Evolutionary conservation across 2,797 vertebrate genomes (phyloP).

Genomic region (Hydrophis major): DNA sequence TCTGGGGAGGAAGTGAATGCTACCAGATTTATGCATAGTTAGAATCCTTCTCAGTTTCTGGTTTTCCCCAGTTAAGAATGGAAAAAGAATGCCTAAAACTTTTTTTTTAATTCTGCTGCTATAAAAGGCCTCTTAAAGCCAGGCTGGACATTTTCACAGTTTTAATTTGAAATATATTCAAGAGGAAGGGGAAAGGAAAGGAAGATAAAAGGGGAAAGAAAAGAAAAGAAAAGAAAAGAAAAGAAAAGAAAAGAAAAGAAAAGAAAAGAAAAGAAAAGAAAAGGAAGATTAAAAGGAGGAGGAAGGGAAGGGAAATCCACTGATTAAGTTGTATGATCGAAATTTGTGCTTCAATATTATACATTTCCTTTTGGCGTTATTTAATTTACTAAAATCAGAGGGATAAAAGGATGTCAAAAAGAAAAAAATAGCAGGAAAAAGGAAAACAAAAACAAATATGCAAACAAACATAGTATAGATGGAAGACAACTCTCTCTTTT

Average conservation of each 20-base stretch:
- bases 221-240: neutral
- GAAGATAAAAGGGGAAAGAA: neutral
- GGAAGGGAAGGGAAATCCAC: neutral
- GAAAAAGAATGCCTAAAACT: neutral
- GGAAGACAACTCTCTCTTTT: neutral
- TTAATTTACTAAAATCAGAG: neutral
- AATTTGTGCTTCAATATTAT: neutral
- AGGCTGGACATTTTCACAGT: neutral
- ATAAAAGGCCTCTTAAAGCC: neutral
- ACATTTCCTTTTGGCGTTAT: neutral
- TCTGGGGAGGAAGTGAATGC: neutral
- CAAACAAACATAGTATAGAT: neutral
- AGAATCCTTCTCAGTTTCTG: neutral
- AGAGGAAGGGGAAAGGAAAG: neutral
- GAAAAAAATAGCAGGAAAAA: neutral
- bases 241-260: neutral
- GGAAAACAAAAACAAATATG: neutral
- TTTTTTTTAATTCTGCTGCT: neutral
- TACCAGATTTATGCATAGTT: neutral
- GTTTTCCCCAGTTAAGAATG: neutral
- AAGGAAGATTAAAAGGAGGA: too few relatives aligned
- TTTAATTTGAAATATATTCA: neutral
- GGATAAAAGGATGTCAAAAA: neutral
- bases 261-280: neutral
- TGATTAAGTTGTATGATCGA: neutral